Percentiles rank a stretch among this genome's conserved stretches.
Evolutionary conservation across 2,797 vertebrate genomes (phyloP).

Genomic region (Gadopsis bispinosus): DNA sequence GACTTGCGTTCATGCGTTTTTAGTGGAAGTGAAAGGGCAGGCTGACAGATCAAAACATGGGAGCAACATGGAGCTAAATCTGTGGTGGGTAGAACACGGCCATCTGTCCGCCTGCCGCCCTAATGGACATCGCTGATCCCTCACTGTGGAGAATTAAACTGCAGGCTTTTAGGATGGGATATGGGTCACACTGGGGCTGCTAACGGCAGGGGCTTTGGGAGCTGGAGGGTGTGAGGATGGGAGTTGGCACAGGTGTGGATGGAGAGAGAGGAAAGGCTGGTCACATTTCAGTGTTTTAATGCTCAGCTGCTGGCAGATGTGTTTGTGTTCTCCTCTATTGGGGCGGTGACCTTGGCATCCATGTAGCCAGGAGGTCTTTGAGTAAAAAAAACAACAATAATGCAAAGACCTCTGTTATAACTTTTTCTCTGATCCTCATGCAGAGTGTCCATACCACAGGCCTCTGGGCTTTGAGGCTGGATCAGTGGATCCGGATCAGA

Average conservation of each 20-base stretch:
- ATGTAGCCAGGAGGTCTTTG: background rate
- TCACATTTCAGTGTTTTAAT: constrained; percentile 41
- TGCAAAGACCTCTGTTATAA: background rate
- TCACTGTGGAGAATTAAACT: constrained; percentile 75
- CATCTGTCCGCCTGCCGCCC: constrained; percentile 75
- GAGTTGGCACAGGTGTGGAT: constrained; percentile 26
- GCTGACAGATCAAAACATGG: constrained; percentile 42
- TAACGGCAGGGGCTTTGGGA: constrained; percentile 29
- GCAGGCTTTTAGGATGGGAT: constrained; percentile 76
- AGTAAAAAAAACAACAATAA: background rate
- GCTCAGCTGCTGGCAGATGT: constrained; percentile 15
- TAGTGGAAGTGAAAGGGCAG: constrained; percentile 28
- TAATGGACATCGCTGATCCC: constrained; percentile 77
- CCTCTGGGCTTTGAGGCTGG: constrained; percentile 96
- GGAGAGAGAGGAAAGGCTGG: constrained; percentile 22
- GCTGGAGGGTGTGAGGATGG: constrained; percentile 30
- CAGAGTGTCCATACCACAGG: constrained; percentile 96
- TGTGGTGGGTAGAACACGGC: constrained; percentile 51
- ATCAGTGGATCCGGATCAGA: constrained; percentile 91
- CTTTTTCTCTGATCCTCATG: constrained; percentile 21
- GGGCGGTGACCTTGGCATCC: constrained; percentile 23
- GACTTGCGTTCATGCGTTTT: constrained; percentile 26
- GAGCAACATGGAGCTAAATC: constrained; percentile 59
- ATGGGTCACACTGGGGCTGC: constrained; percentile 53
- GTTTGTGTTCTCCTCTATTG: constrained; percentile 2